Evolutionary conservation across 1,140 invertebrate species (phyloP).

Genomic region (Drosophila orosa): DNA sequence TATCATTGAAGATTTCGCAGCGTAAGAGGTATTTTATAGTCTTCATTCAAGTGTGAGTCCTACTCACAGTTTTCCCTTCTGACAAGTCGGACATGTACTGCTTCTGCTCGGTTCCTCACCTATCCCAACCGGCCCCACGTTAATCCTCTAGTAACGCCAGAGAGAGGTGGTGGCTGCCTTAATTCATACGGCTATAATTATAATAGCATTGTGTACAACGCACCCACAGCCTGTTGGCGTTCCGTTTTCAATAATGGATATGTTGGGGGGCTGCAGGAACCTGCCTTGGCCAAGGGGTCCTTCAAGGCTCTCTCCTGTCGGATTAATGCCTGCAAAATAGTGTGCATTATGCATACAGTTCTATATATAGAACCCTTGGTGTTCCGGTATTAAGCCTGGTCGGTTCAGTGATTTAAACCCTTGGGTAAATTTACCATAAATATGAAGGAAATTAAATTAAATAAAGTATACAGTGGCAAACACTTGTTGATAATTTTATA

Average conservation of each 20-base stretch:
- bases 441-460: background rate
- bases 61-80: constrained; percentile 2
- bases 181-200: constrained; percentile 48
- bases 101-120: background rate
- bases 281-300: constrained; percentile 6
- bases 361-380: constrained; percentile 25
- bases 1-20: background rate
- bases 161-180: constrained; percentile 3
- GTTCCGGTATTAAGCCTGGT: constrained; percentile 11
- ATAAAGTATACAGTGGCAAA: background rate
- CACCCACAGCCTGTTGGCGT: constrained; percentile 38
- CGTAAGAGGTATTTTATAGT: background rate
- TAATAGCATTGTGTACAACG: constrained; percentile 43
- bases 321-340: constrained; percentile 32
- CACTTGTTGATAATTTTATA: background rate
- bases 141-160: constrained; percentile 5
- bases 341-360: constrained; percentile 54
- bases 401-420: constrained; percentile 9
- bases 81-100: constrained; percentile 25
- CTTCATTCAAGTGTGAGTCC: background rate
- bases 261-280: constrained; percentile 5
- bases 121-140: background rate
- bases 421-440: background rate
- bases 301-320: constrained; percentile 7
- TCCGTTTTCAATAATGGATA: constrained; percentile 37